phyloP scores from a whole-genome alignment of 2,113 vertebrate genomes.

The Poeciliopsis retropinna region DNA sequence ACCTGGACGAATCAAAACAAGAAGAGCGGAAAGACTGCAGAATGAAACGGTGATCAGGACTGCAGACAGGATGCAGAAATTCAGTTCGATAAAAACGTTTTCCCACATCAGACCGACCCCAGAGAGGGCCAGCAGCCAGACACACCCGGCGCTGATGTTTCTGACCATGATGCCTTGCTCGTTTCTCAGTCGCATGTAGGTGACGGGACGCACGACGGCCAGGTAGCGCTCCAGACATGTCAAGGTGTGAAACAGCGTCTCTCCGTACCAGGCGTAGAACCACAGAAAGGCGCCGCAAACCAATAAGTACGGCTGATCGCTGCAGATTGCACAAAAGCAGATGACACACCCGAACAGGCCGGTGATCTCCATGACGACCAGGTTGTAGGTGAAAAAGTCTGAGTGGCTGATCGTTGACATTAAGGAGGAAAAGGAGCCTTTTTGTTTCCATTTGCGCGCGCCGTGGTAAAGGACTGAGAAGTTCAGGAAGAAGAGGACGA shows the following conservation, averaged over 20 bases:
- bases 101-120: accelerated
- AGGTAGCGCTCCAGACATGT: conserved; percentile 18
- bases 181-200: conserved; percentile 7
- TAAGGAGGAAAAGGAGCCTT: neutral
- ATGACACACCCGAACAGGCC: neutral
- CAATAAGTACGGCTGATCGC: neutral
- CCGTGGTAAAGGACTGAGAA: conserved; percentile 1
- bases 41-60: neutral
- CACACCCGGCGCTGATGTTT: neutral
- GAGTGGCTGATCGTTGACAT: neutral
- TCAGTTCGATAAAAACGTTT: neutral
- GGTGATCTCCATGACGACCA: conserved; percentile 2
- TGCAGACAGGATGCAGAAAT: neutral
- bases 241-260: conserved; percentile 15
- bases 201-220: conserved; percentile 16
- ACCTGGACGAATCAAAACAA: neutral
- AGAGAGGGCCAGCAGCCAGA: conserved; percentile 12
- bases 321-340: neutral
- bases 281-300: neutral
- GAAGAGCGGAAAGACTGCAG: conserved; percentile 7
- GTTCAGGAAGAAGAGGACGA: neutral
- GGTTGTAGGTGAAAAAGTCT: conserved; percentile 23
- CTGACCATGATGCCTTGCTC: conserved; percentile 5
- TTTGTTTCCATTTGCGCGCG: neutral
- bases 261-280: conserved; percentile 3